A percentile compares a stretch with the other conserved stretches of the same genome.
Evolutionary conservation across 2,888 invertebrate species (phyloP).

Genomic region (Epicampocera succincta): DNA sequence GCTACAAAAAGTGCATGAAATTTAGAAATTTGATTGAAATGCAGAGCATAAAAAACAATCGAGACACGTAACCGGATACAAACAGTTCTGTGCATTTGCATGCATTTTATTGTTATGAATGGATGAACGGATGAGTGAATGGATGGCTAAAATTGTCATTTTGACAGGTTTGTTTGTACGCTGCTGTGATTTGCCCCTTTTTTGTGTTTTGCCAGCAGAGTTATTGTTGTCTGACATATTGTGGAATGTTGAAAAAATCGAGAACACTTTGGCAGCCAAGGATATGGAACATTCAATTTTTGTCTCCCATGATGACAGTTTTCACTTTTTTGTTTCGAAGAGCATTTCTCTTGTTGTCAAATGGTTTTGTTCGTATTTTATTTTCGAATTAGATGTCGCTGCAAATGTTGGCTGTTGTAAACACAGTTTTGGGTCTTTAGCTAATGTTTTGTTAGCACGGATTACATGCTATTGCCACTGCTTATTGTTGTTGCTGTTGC

Average conservation of each 20-base stretch:
- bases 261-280: neutral
- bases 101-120: constrained; percentile 35
- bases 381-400: neutral
- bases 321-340: neutral
- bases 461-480: constrained; percentile 37
- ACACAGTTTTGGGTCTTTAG: constrained; percentile 41
- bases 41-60: constrained; percentile 6
- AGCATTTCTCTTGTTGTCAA: neutral
- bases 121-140: constrained; percentile 21
- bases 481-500: constrained; percentile 9
- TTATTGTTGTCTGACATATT: constrained; percentile 27
- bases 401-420: constrained; percentile 21
- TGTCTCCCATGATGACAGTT: constrained; percentile 27
- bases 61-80: constrained; percentile 13
- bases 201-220: neutral
- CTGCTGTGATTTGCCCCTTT: neutral
- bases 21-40: constrained; percentile 47
- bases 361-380: neutral
- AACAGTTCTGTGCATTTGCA: constrained; percentile 6
- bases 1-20: constrained; percentile 4
- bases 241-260: neutral
- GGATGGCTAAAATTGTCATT: constrained; percentile 31
- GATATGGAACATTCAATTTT: constrained; percentile 40
- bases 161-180: constrained; percentile 46
- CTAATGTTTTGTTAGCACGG: constrained; percentile 50